These are phyloP conservation scores for Cirrhinus mrigala DNA, from an alignment of 2,797 vertebrate genomes.

Conservation along the genomic window DNA sequence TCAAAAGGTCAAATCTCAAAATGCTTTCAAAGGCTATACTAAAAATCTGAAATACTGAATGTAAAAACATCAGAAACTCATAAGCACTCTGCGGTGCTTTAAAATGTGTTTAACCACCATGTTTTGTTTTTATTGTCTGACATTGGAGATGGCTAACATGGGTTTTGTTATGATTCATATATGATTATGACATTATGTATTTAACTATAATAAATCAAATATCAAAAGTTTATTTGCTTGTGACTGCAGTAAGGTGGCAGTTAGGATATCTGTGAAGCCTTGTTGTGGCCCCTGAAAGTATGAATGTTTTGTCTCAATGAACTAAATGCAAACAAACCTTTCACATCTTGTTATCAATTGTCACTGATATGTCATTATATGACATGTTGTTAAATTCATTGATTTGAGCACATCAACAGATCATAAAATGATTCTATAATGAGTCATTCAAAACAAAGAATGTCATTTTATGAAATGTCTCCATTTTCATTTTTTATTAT, in stretches of 20 bases:
- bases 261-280: background rate
- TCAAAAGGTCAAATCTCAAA: slow-evolving; percentile 15
- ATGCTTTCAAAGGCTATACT: background rate
- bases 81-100: background rate
- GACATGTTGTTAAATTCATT: background rate
- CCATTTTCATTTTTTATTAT: too few relatives aligned
- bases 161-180: background rate
- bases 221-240: background rate
- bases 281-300: background rate
- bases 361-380: background rate
- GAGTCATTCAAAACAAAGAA: background rate
- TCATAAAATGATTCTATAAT: background rate
- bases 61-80: background rate
- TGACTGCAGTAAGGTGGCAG: background rate
- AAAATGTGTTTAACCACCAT: background rate
- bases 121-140: background rate
- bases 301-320: background rate
- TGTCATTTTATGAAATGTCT: background rate
- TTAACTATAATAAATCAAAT: background rate
- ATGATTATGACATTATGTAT: background rate
- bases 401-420: background rate
- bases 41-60: slow-evolving; percentile 10
- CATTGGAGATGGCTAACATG: too few relatives aligned
- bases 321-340: background rate
- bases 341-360: background rate